A percentile compares a stretch with the other conserved stretches of the same genome.
These are phyloP conservation scores for Glaucidium brasilianum DNA, from an alignment of 2,113 vertebrate species.

Conservation along the genomic window DNA sequence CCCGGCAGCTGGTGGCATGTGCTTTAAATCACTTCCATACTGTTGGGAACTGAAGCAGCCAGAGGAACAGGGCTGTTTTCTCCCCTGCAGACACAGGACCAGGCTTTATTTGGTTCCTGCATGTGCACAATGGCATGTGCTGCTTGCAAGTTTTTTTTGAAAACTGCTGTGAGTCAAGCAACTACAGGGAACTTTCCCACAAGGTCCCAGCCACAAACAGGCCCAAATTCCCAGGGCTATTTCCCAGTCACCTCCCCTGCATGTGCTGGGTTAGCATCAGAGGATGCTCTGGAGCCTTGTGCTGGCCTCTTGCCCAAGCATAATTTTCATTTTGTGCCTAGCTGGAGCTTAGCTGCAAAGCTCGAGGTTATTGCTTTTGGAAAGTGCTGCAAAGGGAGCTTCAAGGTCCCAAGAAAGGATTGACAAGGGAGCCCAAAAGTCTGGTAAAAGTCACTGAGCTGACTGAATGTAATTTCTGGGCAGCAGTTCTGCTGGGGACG, in stretches of 20 bases:
- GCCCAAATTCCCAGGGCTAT: neutral
- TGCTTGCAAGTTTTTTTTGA: neutral
- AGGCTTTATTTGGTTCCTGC: neutral
- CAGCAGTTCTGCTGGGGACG: neutral
- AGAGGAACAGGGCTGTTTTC: neutral
- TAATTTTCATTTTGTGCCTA: neutral
- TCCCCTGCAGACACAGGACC: neutral
- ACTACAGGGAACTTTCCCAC: neutral
- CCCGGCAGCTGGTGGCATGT: neutral
- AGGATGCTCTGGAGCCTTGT: neutral
- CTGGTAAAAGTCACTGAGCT: neutral
- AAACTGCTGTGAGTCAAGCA: neutral
- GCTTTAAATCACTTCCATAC: neutral
- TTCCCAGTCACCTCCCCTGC: neutral
- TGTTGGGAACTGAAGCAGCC: neutral
- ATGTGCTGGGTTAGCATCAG: neutral
- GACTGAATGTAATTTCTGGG: neutral
- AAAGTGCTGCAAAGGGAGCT: neutral
- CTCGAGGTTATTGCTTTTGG: neutral
- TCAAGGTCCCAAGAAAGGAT: neutral
- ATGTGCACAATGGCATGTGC: neutral
- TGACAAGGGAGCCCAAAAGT: neutral
- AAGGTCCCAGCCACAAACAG: neutral
- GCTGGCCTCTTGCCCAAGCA: neutral
- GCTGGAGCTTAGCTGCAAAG: neutral